Conservation (phyloP, 2,113 vertebrate genomes). For the Chamaetylas fuelleborni region DNA sequence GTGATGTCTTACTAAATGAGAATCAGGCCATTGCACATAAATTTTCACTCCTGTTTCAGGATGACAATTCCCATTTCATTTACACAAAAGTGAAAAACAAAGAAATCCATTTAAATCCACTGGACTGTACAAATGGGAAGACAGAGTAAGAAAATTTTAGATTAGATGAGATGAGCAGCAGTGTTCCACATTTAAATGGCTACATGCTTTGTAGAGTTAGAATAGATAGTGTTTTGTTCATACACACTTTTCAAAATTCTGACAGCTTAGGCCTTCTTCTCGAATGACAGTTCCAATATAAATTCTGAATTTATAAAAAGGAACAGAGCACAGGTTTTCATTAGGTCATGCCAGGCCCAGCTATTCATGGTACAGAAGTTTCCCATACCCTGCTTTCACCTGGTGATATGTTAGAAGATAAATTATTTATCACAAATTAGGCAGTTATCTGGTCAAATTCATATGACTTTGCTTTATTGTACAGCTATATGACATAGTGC, state of each 20-base stretch:
- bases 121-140: not conserved
- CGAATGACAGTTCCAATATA: not conserved
- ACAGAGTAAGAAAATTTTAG: not conserved
- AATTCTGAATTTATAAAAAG: not conserved
- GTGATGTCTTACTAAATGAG: not conserved
- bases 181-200: not conserved
- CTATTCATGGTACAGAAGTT: not conserved
- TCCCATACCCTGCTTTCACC: not conserved
- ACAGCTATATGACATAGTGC: not conserved
- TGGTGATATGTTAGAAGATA: not conserved
- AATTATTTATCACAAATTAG: not conserved
- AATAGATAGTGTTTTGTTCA: not conserved
- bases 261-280: not conserved
- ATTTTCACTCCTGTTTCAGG: not conserved
- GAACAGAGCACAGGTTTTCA: not conserved
- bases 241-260: not conserved
- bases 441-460: not conserved
- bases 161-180: not conserved
- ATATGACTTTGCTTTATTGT: not conserved
- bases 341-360: not conserved
- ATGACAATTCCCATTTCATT: not conserved
- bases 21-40: not conserved
- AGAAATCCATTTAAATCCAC: not conserved
- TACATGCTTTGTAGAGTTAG: not conserved
- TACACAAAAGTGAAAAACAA: not conserved